Evolutionary conservation across 2,888 invertebrate genomes (phyloP), one percentile per base, ranked within the genome.

Genomic region (Sussaba pulchella): DNA sequence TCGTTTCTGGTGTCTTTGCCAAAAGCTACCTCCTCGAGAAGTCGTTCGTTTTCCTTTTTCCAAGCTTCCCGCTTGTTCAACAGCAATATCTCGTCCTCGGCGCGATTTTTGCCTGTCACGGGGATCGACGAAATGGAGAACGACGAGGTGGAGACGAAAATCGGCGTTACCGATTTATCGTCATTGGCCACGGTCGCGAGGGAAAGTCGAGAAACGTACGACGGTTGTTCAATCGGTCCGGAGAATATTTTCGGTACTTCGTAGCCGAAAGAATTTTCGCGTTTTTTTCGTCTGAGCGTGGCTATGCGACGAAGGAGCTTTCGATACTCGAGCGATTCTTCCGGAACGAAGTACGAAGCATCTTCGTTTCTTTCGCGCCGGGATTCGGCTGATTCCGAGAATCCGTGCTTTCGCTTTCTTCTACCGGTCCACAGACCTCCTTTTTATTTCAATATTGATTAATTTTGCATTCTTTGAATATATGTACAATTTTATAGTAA

Each of bases 51-150:
- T 59, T 86, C 72, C 26, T 57, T 85, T 41, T 64, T 85, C 89
- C 89, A 89, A 0, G 86, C 86, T 41, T 88, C 86, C 0, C 88
- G 86, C 61, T 88, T 87, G 64, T 86, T 89, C n/a, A 89, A 70
- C 67, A 88, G 54, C 52, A 85, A 50, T 57, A 85, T 77, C 54
- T 89, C 89, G 57, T 89, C 86, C 43, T 89, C 85, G 21, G 83
- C 31, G 14, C 69, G 83, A 66, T 85, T 84, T 57, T 84, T 84
- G 6, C 84, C 87, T 19, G 84, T 83, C 66, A 85, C 83, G 4
- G 87, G 82, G 2, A 54, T 72, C 36, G 63, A 59, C 41, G 54
- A 75, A 57, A 57, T 66, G 31, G 17, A 26, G 6, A 17, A 24
- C 14, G 21, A 24, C 10, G 17, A 9, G 24, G 52, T 26, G 24